phyloP scores from a whole-genome alignment of 64 coral and sea anemone species.

The Exaiptasia diaphana region DNA sequence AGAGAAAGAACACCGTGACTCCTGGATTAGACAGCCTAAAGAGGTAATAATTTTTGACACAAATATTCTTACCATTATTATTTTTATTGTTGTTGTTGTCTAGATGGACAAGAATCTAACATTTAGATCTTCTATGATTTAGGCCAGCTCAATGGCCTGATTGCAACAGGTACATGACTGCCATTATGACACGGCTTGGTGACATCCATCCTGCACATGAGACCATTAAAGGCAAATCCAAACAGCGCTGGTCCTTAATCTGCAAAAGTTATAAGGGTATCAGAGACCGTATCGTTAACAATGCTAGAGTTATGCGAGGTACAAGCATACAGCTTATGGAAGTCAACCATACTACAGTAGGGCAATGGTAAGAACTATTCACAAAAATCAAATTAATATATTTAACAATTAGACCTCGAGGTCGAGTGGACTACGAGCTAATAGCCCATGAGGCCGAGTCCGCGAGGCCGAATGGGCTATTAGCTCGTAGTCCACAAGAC shows the following conservation, averaged over 20 bases:
- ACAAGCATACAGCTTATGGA: constrained; percentile 35
- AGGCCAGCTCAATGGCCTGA: constrained; percentile 42
- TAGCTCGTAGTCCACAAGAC: too few relatives aligned
- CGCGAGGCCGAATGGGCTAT: too few relatives aligned
- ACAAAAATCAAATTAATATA: not conserved
- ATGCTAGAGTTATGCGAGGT: constrained; percentile 5
- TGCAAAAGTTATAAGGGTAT: not conserved
- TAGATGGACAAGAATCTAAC: not conserved
- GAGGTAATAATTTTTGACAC: not conserved
- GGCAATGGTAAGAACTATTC: not conserved
- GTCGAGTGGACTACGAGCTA: too few relatives aligned
- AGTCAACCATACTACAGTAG: constrained; percentile 42
- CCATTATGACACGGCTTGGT: not conserved
- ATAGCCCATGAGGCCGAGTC: too few relatives aligned
- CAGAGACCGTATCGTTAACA: not conserved
- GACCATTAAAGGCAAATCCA: not conserved
- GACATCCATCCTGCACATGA: not conserved
- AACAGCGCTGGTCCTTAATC: not conserved
- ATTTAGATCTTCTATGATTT: not conserved
- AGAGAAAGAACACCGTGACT: not conserved
- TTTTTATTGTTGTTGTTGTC: too few relatives aligned
- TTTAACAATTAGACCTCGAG: too few relatives aligned
- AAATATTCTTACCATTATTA: not conserved
- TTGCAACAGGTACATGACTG: constrained; percentile 61
- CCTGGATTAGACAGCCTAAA: constrained; percentile 19